A percentile compares a stretch with the other conserved stretches of the same genome.
These are phyloP conservation scores for Amphiduros pacificus DNA, from an alignment of 2,888 invertebrate genomes.

Conservation along the genomic window DNA sequence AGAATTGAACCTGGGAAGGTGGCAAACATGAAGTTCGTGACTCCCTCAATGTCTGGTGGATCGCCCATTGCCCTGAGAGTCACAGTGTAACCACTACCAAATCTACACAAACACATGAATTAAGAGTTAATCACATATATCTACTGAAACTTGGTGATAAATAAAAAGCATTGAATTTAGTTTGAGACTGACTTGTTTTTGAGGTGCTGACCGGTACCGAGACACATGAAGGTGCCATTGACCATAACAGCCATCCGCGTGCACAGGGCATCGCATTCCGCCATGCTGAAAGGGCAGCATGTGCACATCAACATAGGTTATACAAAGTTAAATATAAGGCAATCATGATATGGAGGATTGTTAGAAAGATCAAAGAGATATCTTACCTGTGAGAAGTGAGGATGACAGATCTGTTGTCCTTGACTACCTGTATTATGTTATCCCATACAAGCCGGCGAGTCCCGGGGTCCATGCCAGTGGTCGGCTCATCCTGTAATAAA, in stretches of 20 bases:
- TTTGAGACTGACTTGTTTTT: constrained; percentile 56
- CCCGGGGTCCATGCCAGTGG: constrained; percentile 61
- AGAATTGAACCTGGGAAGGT: constrained; percentile 41
- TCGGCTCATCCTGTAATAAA: constrained; percentile 58
- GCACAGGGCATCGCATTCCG: constrained; percentile 61
- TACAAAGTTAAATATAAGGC: not conserved
- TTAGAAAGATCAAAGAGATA: not conserved
- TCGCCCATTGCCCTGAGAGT: constrained; percentile 34
- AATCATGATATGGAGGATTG: not conserved
- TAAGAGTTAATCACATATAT: too few relatives aligned
- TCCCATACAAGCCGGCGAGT: constrained; percentile 60
- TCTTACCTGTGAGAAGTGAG: constrained; percentile 58
- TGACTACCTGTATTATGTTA: constrained; percentile 50
- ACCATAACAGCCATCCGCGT: constrained; percentile 61
- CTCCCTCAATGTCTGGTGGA: constrained; percentile 21
- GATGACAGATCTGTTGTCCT: constrained; percentile 54
- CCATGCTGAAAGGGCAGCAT: constrained; percentile 48
- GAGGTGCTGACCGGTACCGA: constrained; percentile 60
- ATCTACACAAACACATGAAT: constrained; percentile 35
- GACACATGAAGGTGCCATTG: constrained; percentile 59
- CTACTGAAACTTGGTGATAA: not conserved
- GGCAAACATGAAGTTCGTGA: constrained; percentile 35
- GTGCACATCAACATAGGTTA: not conserved
- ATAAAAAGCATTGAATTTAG: not conserved
- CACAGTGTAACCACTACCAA: constrained; percentile 56